Evolutionary conservation across 92 coral and sea anemone species (phyloP), one percentile per base, ranked within the genome.

Genomic region (Pocillopora meandrina): DNA sequence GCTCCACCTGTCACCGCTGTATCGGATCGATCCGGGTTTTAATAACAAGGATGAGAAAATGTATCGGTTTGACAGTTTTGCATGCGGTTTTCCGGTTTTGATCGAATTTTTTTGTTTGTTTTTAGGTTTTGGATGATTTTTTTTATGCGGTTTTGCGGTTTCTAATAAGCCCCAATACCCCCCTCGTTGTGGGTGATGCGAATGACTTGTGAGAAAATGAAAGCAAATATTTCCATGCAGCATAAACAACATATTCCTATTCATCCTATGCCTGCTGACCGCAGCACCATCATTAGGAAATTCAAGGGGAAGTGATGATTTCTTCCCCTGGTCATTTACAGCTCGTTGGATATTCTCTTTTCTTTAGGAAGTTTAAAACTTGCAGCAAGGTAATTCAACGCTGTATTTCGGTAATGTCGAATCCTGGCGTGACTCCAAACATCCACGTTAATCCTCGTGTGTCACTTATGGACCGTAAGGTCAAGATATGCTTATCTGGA

Each of bases 391-490:
- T 11, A 12, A 15, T 79, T 65, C 26, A 56, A 42, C 74, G 63
- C 31, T 19, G 73, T 36, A 65, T 79, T 1, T 49, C 74, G 67
- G 74, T 6, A 61, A 79, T 65, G 83, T 21, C 2, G 13, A 71
- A 56, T n/a, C 55, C 70, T 14, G 20, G 26, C 57, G 2, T 7
- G 20, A 9, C 74, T 12, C 60, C 74, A 15, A 26, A 65, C 10
- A 52, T 79, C 49, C 55, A 61, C 19, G 74, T 66, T 49, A 79
- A 63, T 33, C 83, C 83, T 56, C 74, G 26, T 73, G 65, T 74
- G 23, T 79, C 83, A 15, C 83, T 79, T 65, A 79, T 79, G 64
- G 83, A 79, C 74, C 73, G 74, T 20, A 65, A 49, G 83, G 83
- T 79, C 15, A 67, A 79, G 83, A 79, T 79, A 52, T 47, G 74